A percentile compares a stretch with the other conserved stretches of the same genome.
These are phyloP conservation scores for Takifugu bimaculatus DNA, from an alignment of 2,113 vertebrate genomes.

Conservation along the genomic window DNA sequence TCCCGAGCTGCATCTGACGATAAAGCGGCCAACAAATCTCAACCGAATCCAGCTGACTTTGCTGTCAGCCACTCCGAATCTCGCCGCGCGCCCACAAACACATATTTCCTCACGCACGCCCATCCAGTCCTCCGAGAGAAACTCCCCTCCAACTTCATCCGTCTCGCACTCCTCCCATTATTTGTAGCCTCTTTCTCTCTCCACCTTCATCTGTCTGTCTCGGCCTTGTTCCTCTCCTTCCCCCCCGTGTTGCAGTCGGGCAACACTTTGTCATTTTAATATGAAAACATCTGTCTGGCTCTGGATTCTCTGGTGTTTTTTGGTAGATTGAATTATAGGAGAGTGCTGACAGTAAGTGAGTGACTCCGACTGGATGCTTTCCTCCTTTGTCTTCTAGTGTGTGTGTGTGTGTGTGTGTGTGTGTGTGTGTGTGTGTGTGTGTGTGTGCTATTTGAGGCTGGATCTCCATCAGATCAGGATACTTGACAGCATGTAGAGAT, in stretches of 20 bases:
- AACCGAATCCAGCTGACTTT: conserved; percentile 46
- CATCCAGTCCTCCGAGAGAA: not conserved
- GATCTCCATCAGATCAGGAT: conserved; percentile 13
- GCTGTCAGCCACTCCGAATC: conserved; percentile 20
- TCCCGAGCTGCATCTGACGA: conserved; percentile 2
- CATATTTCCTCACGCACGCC: conserved; percentile 2
- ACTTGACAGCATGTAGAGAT: no score
- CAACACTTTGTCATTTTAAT: conserved; percentile 52
- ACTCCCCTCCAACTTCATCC: conserved; percentile 34
- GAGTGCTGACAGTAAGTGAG: conserved; percentile 31
- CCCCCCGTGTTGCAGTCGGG: conserved; percentile 9
- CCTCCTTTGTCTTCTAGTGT: not conserved
- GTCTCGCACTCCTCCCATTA: conserved; percentile 17
- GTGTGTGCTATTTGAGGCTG: conserved; percentile 1
- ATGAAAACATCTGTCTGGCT: conserved; percentile 51
- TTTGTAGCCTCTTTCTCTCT: not conserved
- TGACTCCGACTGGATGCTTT: not conserved
- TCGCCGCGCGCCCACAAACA: not conserved
- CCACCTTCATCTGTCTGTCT: no score
- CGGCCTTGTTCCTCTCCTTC: not conserved
- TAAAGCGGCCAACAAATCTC: conserved; percentile 41
- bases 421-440: not conserved
- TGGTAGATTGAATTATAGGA: conserved; percentile 41
- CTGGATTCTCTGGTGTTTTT: conserved; percentile 49
- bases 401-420: no score